Base-by-base conservation (phyloP, 2,113 vertebrate species). In the Brevimyrus niger region DNA sequence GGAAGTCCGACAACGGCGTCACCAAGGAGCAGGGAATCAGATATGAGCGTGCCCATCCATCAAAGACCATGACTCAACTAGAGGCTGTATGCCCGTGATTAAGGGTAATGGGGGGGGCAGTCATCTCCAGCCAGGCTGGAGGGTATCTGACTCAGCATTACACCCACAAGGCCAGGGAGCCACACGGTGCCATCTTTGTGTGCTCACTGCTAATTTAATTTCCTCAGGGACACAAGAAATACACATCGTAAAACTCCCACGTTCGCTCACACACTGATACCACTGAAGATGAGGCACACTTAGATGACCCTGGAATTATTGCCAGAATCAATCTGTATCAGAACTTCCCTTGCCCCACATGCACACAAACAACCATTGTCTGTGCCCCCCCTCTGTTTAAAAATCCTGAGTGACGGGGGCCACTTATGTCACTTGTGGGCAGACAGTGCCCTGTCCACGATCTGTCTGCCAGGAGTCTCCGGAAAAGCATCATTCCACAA, bases 271-370 rank as follows among this genome's bases (percentile, higher is more conserved):
- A 51, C 2, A 61, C 91, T 80, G 86, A 73, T 4, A 85, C 82
- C 90, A 80, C 42, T 61, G 42, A 44, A 83, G 90, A 88, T 47
- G 48, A 55, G 4, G 47, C 90, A 80, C 61, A 90, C 90, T 76
- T 50, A 89, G 91, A 91, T 90, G 90, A 90, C 89, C 86, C 83
- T 3, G 69, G 80, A 88, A 89, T 89, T 89, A 89, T 89, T 90
- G 61, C 83, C 90, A 53, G 44, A 11, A 53, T 48, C 50, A 17
- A 55, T 80, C 35, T 11, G 35, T 38, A 42, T n/a, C 17, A 31
- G 17, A 47, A 53, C 15, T 19, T 46, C 82, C 31, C n/a, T 10
- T 69, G 61, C 27, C 3, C 10, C n/a, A 31, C 9, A 31, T 69
- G 61, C n/a, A 47, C 23, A 50, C 47, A 47, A 47, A 47, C 46